Base-by-base conservation (phyloP, 2,888 invertebrate species). In the Quadriops clusia region DNA sequence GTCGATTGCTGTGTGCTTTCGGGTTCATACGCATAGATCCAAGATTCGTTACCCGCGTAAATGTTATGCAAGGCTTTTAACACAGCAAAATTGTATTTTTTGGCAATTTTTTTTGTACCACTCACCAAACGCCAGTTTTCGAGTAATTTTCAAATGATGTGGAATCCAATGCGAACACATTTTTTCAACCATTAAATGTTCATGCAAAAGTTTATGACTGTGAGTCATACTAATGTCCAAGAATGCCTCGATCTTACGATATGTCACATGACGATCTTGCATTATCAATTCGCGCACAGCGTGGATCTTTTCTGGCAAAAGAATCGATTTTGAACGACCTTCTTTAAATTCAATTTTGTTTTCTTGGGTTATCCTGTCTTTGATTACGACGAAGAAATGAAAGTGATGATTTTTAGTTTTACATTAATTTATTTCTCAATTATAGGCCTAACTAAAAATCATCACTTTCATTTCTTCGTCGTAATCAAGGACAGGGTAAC, bases 91-190 rank as follows among this genome's bases (percentile, higher is more conserved):
- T 34, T 18, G 41, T 35, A 40, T 45, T 42, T 44, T 34, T 38
- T 36, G 9, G 42, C 18, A 38, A 42, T 38, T 45, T 42, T 30
- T 35, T 42, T 37, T 11, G 23, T 42, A 36, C 46, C 46, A 47
- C 44, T 29, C 22, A 44, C 42, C 39, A 37, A 10, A 28, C 9
- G 7, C 20, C n/a, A n/a, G n/a, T 36, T 44, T 44, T 42, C 39
- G 36, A 37, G 35, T 30, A 28, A 33, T 41, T 41, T 21, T 35
- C 38, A 43, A 40, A 28, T 41, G 37, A 33, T 33, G 25, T 27
- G 23, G 32, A 16, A 36, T 27, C 35, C 33, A 40, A 41, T 28
- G 35, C 21, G 30, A 33, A 34, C 30, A 34, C 28, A 36, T 36
- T 30, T 36, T 40, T 40, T 36, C 32, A 14, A 25, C 21, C n/a